Evolutionary conservation across 2,888 invertebrate species (phyloP), one percentile per base, ranked within the genome.

Genomic region (Aphrophora alni): DNA sequence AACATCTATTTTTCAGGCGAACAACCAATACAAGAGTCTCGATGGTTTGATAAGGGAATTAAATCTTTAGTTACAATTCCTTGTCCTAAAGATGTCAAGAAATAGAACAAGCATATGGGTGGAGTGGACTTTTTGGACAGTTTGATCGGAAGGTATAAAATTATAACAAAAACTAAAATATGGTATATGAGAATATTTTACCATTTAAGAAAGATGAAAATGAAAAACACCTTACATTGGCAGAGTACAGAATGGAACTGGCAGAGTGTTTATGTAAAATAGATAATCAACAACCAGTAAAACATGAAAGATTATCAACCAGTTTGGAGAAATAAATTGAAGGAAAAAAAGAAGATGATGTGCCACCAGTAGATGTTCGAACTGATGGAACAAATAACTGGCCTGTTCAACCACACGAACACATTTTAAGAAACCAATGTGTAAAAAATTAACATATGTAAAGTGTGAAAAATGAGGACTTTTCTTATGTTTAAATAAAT

Each of bases 111-210:
- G 33, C 82, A 85, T 81, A 87, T 86, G 83, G 84, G 86, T 2
- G 87, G 86, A 4, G 85, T 87, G 77, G 85, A 87, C 80, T 69
- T 86, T 3, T 72, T 84, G 44, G 86, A 87, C 69, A 85, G 86
- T 28, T 82, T 86, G 71, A 84, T 87, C 82, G 85, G 85, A n/a
- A 79, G 83, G 8, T 87, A 86, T 44, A 59, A 86, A 21, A 84
- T 85, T 17, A 84, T 84, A 75, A 83, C 82, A 51, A 85, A 85
- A 83, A 85, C 85, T 8, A 83, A 83, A n/a, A 87, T 87, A 78
- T 87, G 86, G 85, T 84, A 86, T 1, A 38, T 87, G 0, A 86
- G 86, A 76, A 81, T 0, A n/a, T 85, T 87, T 68, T 76, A 80
- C 38, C 82, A 84, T 81, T 84, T 85, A 38, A 80, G 76, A 75